Base-by-base conservation (phyloP, 2,113 vertebrate genomes). In the Menidia beryllina region DNA sequence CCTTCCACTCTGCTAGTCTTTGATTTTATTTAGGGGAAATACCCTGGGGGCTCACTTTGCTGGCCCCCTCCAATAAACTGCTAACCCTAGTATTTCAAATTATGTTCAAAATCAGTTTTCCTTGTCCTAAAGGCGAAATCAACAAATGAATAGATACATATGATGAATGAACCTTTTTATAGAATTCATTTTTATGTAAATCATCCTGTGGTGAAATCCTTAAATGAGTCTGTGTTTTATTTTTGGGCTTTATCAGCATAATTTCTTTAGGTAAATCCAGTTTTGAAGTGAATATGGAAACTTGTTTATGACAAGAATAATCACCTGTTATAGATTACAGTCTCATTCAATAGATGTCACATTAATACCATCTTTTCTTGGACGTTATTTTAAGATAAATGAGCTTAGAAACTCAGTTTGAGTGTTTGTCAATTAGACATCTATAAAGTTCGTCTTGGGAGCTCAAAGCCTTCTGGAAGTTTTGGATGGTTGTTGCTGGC, bases 401-500 rank as follows among this genome's bases (percentile, higher is more conserved):
- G 12, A 51, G 20, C 17, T 72, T 69, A 62, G 24, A 62, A 0
- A 67, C 56, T 51, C 23, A 48, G 30, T 51, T 57, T 48, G 24
- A 53, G 49, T 62, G 19, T 68, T 62, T 55, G 20, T 69, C 50
- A 2, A 2, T 20, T 45, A 7, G 9, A 43, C 14, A 1, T 68
- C 68, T 25, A 51, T 14, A 61, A 25, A 23, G 4, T 52, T 20
- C 1, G 19, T 0, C 58, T 23, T 50, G 51, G 38, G 14, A 23
- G 14, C 7, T 24, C 20, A 38, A 53, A 61, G 17, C 26, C 21
- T 54, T 68, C 39, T n/a, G 54, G 47, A 45, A 63, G 12, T 23
- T 17, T 65, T 52, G 41, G n/a, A 34, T 66, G 7, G 69, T 43
- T 30, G 54, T 3, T 69, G 8, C 4, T 65, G 69, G 67, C 74